A percentile compares a stretch with the other conserved stretches of the same genome.
These are phyloP conservation scores for Drosophila arizonae DNA, from an alignment of 1,140 invertebrate species.

Conservation along the genomic window DNA sequence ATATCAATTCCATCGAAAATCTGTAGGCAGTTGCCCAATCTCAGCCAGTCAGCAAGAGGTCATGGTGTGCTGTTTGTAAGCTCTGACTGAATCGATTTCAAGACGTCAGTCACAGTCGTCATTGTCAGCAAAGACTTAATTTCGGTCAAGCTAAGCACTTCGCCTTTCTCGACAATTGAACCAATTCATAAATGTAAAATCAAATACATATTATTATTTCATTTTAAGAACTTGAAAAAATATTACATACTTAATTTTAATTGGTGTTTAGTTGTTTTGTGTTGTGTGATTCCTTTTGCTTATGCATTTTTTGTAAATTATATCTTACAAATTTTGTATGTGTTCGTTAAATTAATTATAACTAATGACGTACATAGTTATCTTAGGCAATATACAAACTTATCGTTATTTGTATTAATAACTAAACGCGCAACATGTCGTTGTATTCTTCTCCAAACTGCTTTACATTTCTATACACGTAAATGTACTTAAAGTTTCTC, in stretches of 20 bases:
- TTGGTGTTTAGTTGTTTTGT: slow-evolving; percentile 21
- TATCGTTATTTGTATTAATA: slow-evolving; percentile 32
- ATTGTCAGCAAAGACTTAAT: too few relatives aligned
- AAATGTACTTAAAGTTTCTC: slow-evolving; percentile 84
- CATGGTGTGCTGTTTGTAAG: too few relatives aligned
- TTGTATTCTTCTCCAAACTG: slow-evolving; percentile 29
- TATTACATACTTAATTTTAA: slow-evolving; percentile 52
- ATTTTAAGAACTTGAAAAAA: slow-evolving; percentile 64
- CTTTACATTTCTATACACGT: slow-evolving; percentile 38
- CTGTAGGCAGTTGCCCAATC: too few relatives aligned
- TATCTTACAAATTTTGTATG: slow-evolving; percentile 55
- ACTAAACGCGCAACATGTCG: slow-evolving; percentile 33
- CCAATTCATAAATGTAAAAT: background rate
- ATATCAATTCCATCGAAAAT: too few relatives aligned
- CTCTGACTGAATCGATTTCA: too few relatives aligned
- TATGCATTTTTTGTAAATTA: slow-evolving; percentile 48
- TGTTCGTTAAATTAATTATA: slow-evolving; percentile 18
- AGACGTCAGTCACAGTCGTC: too few relatives aligned
- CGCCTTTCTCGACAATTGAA: background rate
- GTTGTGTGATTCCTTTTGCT: slow-evolving; percentile 25
- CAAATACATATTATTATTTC: slow-evolving; percentile 29
- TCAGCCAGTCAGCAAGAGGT: too few relatives aligned
- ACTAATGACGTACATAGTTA: slow-evolving; percentile 11
- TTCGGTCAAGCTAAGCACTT: too few relatives aligned
- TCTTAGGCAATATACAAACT: slow-evolving; percentile 31